Conservation (phyloP, 2,113 vertebrate genomes). For the Bambusicola thoracicus region DNA sequence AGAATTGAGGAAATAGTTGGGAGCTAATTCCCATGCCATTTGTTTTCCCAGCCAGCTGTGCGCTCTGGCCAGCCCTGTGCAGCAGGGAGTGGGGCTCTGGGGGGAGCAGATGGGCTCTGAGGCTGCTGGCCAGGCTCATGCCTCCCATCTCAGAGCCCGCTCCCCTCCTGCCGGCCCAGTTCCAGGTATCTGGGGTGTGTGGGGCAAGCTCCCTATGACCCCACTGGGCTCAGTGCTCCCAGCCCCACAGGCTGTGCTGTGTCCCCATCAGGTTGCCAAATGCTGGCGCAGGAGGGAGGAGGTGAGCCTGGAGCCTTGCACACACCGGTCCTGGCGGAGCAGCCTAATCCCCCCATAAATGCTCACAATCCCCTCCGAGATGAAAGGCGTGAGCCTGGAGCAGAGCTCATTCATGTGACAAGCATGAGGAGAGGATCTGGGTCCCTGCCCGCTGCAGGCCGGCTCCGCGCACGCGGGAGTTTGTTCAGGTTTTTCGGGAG, state of each 20-base stretch:
- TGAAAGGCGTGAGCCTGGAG: neutral
- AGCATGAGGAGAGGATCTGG: conserved; percentile 60
- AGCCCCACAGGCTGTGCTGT: no score
- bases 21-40: conserved; percentile 31
- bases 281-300: neutral
- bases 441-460: neutral
- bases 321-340: rapidly evolving
- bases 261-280: neutral
- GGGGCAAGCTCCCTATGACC: neutral
- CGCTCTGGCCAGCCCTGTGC: neutral
- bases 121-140: rapidly evolving
- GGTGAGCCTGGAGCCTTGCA: neutral
- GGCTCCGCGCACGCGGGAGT: neutral
- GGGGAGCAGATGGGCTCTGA: neutral
- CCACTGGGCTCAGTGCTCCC: neutral
- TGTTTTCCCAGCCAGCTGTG: conserved; percentile 32
- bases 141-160: neutral
- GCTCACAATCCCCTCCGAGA: conserved; percentile 42
- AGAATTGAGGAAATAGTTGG: conserved; percentile 65
- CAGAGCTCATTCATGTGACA: conserved; percentile 69
- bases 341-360: conserved; percentile 65
- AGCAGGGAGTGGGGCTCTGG: rapidly evolving
- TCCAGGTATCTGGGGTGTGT: rapidly evolving
- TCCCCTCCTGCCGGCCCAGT: neutral
- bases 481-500: conserved; percentile 20